Conservation (phyloP, 1,140 invertebrate genomes). For the Drosophila pachea region DNA sequence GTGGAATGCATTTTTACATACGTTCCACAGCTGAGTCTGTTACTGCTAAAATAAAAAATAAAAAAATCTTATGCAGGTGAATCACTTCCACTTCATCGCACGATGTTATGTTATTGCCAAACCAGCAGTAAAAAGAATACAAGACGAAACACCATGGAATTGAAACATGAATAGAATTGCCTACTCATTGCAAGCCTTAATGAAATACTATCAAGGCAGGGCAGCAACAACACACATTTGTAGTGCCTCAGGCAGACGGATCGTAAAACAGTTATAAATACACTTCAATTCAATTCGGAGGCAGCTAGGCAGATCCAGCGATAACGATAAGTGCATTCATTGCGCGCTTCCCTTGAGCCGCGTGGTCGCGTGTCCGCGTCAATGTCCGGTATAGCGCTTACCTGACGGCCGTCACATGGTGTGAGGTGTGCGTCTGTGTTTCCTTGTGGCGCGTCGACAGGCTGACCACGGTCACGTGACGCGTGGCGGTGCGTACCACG, state of each 20-base stretch:
- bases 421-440: conserved; percentile 77
- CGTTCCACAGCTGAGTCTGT: conserved; percentile 5
- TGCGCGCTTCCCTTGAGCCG: not conserved
- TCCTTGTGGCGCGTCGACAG: conserved; percentile 78
- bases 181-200: not conserved
- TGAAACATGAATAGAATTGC: conserved; percentile 1
- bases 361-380: not conserved
- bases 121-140: no score
- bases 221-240: not conserved
- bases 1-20: not conserved
- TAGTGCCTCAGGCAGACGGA: conserved; percentile 2
- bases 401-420: conserved; percentile 79
- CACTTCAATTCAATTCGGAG: not conserved
- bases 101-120: no score
- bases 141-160: not conserved
- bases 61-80: no score
- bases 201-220: not conserved
- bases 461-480: conserved; percentile 78
- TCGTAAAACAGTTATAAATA: conserved; percentile 24
- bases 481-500: conserved; percentile 75
- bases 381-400: conserved; percentile 47
- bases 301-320: conserved; percentile 6
- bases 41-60: not conserved
- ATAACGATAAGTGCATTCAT: conserved; percentile 26
- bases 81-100: no score